Evolutionary conservation across 2,888 invertebrate species (phyloP).

Genomic region (Lasioglossum pauxillum): DNA sequence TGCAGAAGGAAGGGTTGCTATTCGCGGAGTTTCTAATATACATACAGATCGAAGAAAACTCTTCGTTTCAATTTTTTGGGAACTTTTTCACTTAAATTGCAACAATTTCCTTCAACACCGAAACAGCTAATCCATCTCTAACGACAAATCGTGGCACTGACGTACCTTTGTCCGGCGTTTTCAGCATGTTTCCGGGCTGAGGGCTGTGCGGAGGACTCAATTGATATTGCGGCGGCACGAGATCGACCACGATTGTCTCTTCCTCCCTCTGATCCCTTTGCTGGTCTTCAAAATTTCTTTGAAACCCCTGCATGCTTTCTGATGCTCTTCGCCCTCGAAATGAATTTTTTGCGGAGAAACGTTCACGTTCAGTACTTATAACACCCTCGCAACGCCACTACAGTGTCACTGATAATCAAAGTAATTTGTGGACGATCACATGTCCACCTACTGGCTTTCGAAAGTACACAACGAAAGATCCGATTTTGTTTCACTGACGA

Average conservation of each 20-base stretch:
- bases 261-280: conserved; percentile 76
- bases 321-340: too few relatives aligned
- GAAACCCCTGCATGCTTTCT: conserved; percentile 75
- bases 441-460: not conserved
- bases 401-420: not conserved
- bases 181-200: conserved; percentile 61
- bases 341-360: not conserved
- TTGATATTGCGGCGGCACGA: conserved; percentile 85
- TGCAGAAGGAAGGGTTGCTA: not conserved
- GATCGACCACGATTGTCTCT: conserved; percentile 86
- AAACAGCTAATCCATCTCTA: not conserved
- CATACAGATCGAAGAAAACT: not conserved
- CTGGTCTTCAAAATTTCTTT: conserved; percentile 77
- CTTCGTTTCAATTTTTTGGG: not conserved
- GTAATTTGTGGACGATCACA: not conserved
- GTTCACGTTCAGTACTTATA: not conserved
- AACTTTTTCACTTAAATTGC: too few relatives aligned
- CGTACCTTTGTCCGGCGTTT: conserved; percentile 76
- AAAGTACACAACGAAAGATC: not conserved
- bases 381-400: not conserved
- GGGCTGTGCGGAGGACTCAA: conserved; percentile 79
- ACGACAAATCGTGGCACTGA: not conserved
- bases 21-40: too few relatives aligned
- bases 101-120: not conserved
- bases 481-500: not conserved